Conservation (phyloP, 1,140 invertebrate genomes). For the Drosophila subpulchrella region DNA sequence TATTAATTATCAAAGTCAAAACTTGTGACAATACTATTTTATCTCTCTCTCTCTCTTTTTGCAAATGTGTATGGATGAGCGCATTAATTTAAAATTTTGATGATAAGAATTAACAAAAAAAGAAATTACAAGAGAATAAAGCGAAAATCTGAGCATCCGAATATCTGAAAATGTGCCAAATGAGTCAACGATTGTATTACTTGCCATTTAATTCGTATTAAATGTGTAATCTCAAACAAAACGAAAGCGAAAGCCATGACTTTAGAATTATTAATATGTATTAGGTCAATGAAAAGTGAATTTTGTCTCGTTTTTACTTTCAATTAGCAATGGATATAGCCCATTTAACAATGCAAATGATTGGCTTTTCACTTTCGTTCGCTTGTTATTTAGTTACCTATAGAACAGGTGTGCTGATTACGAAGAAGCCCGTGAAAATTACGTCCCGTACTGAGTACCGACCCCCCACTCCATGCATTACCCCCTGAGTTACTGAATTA, state of each 20-base stretch:
- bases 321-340: slow-evolving; percentile 43
- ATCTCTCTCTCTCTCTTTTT: slow-evolving; percentile 12
- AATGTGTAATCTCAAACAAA: slow-evolving; percentile 18
- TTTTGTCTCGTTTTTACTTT: slow-evolving; percentile 71
- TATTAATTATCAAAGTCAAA: neutral
- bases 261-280: slow-evolving; percentile 66
- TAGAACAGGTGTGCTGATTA: slow-evolving; percentile 78
- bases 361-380: slow-evolving; percentile 75
- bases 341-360: slow-evolving; percentile 70
- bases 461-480: neutral
- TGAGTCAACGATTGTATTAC: slow-evolving; percentile 24
- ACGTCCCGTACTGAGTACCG: slow-evolving; percentile 6
- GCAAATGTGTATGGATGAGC: slow-evolving; percentile 13
- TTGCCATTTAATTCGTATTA: slow-evolving; percentile 25
- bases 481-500: neutral
- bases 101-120: slow-evolving; percentile 41
- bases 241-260: slow-evolving; percentile 46
- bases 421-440: slow-evolving; percentile 73
- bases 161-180: slow-evolving; percentile 22
- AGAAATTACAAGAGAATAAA: slow-evolving; percentile 6
- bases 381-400: slow-evolving; percentile 11
- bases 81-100: slow-evolving; percentile 23
- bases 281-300: slow-evolving; percentile 67
- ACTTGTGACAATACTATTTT: neutral
- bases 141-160: slow-evolving; percentile 29